A percentile compares a stretch with the other conserved stretches of the same genome.
Conservation (phyloP, 2,113 vertebrate genomes). For the Cryptotis parvus region DNA sequence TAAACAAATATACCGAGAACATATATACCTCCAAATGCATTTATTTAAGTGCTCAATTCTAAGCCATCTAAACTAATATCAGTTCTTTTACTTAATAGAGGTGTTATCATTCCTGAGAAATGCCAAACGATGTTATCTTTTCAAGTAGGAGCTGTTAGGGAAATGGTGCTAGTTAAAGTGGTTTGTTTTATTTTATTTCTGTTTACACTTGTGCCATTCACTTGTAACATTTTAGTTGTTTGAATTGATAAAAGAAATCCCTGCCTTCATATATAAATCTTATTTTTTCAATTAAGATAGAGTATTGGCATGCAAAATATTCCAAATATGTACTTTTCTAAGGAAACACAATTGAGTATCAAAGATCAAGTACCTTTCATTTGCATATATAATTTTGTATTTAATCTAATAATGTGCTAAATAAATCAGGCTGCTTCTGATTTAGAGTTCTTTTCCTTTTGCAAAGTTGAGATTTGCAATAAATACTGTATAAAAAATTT, state of each 20-base stretch:
- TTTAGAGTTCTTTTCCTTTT: background rate
- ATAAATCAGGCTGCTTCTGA: background rate
- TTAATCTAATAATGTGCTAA: background rate
- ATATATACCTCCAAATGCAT: background rate
- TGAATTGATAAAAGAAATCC: background rate
- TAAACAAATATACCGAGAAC: constrained; percentile 46
- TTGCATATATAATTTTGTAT: constrained; percentile 20
- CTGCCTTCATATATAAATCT: background rate
- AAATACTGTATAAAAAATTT: background rate
- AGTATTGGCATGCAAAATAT: background rate
- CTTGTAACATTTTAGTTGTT: background rate
- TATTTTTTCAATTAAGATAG: constrained; percentile 48
- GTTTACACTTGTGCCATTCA: background rate
- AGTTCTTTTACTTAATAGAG: background rate
- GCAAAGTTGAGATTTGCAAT: constrained; percentile 7
- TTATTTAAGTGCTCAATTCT: constrained; percentile 48
- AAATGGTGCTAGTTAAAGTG: background rate
- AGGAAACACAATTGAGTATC: background rate
- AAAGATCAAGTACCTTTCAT: background rate
- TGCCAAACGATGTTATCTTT: background rate
- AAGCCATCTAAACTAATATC: background rate
- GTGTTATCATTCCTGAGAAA: background rate
- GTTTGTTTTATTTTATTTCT: background rate
- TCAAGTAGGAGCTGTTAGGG: background rate
- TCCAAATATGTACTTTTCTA: background rate